Conservation (phyloP, 2,888 invertebrate genomes). For the Hypsopygia costalis region DNA sequence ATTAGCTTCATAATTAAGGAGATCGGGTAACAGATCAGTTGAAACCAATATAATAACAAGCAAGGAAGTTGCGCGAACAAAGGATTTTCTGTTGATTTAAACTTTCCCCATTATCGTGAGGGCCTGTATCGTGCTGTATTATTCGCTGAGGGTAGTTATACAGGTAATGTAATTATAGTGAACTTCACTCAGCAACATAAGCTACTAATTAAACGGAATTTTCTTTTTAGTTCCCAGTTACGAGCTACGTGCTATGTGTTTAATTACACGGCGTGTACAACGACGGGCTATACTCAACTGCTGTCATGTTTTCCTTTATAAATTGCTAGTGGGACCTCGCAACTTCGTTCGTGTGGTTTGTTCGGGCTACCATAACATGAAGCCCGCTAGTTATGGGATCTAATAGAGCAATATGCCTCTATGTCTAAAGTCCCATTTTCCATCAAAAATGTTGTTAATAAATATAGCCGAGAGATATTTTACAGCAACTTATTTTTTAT, state of each 20-base stretch:
- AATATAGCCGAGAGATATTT: no score
- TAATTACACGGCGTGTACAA: not conserved
- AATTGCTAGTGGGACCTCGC: no score
- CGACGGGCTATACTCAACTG: not conserved
- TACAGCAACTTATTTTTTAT: no score
- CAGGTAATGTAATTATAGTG: slow-evolving; percentile 17
- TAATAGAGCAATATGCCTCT: no score
- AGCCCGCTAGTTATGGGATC: no score
- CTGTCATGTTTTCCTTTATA: no score
- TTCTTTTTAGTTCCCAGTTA: slow-evolving; percentile 15
- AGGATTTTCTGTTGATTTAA: slow-evolving; percentile 35
- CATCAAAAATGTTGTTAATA: no score
- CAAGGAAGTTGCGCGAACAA: slow-evolving; percentile 15
- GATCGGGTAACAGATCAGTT: slow-evolving; percentile 15
- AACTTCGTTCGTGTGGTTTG: no score
- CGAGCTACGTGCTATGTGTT: not conserved
- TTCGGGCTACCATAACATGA: no score
- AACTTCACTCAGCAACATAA: slow-evolving; percentile 14
- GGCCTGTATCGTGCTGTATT: slow-evolving; percentile 21
- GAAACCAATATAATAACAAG: slow-evolving; percentile 25
- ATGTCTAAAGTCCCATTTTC: no score
- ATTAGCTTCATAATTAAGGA: slow-evolving; percentile 15
- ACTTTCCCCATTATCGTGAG: slow-evolving; percentile 37
- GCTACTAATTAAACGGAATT: slow-evolving; percentile 16
- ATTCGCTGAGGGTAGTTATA: slow-evolving; percentile 7